phyloP scores from a whole-genome alignment of 2,888 invertebrate genomes.

The Drosophila cognata region DNA sequence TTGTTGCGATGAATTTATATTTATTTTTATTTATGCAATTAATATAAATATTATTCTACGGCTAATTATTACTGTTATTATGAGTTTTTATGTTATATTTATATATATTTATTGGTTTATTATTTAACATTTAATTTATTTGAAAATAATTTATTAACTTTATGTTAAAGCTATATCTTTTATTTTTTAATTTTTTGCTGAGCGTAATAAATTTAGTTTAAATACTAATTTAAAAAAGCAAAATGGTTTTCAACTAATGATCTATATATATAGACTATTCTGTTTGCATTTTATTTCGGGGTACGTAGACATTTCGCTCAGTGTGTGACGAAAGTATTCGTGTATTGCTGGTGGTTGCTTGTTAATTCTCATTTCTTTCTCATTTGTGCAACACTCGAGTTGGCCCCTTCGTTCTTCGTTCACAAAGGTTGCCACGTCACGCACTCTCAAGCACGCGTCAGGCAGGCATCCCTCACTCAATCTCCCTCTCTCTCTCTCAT shows the following conservation, averaged over 20 bases:
- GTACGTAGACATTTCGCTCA: background rate
- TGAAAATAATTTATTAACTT: background rate
- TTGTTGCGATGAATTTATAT: background rate
- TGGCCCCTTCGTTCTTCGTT: slow-evolving; percentile 24
- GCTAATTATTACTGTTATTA: background rate
- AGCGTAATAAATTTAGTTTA: background rate
- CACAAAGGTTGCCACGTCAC: slow-evolving; percentile 60
- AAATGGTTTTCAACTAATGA: too few species aligned
- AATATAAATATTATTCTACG: background rate
- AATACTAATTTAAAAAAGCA: background rate
- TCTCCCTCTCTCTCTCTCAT: too few species aligned
- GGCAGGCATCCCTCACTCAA: slow-evolving; percentile 39
- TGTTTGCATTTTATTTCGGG: background rate
- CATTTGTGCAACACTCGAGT: slow-evolving; percentile 56
- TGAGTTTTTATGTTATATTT: background rate
- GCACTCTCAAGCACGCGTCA: slow-evolving; percentile 71
- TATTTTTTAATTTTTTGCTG: too few species aligned
- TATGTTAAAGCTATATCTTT: too few species aligned
- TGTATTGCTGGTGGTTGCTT: slow-evolving; percentile 51
- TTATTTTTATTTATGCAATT: background rate
- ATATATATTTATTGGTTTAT: fast-evolving
- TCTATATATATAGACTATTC: background rate
- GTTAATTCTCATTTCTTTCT: slow-evolving; percentile 51
- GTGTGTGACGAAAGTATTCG: slow-evolving; percentile 28
- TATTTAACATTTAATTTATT: background rate